phyloP scores from a whole-genome alignment of 2,113 vertebrate genomes.

The Gambusia affinis region DNA sequence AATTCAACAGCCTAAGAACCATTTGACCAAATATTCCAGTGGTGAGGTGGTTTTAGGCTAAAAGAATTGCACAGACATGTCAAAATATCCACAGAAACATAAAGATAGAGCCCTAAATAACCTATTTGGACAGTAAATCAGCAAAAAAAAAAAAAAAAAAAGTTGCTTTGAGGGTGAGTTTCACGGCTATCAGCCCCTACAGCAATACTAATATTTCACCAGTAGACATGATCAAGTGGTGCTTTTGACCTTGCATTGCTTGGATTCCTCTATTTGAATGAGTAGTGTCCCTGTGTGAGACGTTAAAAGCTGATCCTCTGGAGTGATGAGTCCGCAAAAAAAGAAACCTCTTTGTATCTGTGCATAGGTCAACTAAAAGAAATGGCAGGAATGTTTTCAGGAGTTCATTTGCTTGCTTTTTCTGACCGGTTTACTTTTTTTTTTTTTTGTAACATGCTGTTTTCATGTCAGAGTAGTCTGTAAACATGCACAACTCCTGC shows the following conservation, averaged over 20 bases:
- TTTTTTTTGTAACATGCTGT: slow-evolving; percentile 9
- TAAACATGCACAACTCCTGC: neutral
- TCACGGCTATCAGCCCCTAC: slow-evolving; percentile 48
- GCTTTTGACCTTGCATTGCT: slow-evolving; percentile 74
- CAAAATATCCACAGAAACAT: too few relatives aligned
- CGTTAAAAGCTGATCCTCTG: slow-evolving; percentile 56
- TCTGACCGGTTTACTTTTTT: neutral
- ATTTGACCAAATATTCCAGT: too few relatives aligned
- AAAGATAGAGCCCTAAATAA: too few relatives aligned
- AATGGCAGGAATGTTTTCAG: neutral
- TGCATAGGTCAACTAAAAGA: neutral
- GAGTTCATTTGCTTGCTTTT: neutral
- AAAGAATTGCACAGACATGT: too few relatives aligned
- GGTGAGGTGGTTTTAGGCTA: too few relatives aligned
- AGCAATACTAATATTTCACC: slow-evolving; percentile 59
- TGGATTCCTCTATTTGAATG: slow-evolving; percentile 69
- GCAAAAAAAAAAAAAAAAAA: too few relatives aligned
- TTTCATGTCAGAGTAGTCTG: neutral
- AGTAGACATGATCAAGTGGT: slow-evolving; percentile 56
- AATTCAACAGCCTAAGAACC: too few relatives aligned
- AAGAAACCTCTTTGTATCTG: neutral
- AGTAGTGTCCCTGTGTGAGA: slow-evolving; percentile 59
- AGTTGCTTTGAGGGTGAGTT: neutral
- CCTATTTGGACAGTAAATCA: too few relatives aligned
- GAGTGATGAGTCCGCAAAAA: slow-evolving; percentile 23